These are phyloP conservation scores for Ceyx margarethae DNA, from an alignment of 2,113 vertebrate species.

Conservation along the genomic window DNA sequence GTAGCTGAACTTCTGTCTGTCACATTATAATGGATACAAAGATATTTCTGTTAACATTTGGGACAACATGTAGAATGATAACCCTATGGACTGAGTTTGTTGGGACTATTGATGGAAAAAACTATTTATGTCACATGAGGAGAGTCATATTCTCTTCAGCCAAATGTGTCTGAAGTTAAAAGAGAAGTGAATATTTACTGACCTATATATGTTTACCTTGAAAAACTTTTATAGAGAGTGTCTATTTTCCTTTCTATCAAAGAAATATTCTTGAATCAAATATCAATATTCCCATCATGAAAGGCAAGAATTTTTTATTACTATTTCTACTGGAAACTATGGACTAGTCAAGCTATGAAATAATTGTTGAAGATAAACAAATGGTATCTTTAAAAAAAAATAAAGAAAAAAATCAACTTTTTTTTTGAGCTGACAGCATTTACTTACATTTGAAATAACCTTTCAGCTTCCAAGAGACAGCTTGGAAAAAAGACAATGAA, in stretches of 20 bases:
- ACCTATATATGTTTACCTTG: neutral
- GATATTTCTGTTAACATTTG: neutral
- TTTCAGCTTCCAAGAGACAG: neutral
- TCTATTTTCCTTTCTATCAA: neutral
- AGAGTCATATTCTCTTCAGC: neutral
- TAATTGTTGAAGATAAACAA: neutral
- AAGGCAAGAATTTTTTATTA: neutral
- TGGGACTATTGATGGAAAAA: neutral
- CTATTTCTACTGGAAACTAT: neutral
- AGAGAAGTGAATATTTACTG: neutral
- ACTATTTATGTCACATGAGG: neutral
- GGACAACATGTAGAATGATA: neutral
- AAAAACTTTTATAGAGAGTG: neutral
- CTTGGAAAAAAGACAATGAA: neutral
- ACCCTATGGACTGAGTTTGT: neutral
- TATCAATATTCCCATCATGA: neutral
- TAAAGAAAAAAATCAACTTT: too few relatives aligned
- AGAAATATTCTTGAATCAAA: neutral
- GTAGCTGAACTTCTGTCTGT: neutral
- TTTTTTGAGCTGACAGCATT: neutral
- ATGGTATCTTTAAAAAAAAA: too few relatives aligned
- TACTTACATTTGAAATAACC: neutral
- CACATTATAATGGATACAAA: neutral
- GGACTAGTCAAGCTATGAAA: neutral
- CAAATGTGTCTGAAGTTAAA: neutral